A percentile compares a stretch with the other conserved stretches of the same genome.
These are phyloP conservation scores for Fregata magnificens DNA, from an alignment of 2,113 vertebrate genomes.

Conservation along the genomic window DNA sequence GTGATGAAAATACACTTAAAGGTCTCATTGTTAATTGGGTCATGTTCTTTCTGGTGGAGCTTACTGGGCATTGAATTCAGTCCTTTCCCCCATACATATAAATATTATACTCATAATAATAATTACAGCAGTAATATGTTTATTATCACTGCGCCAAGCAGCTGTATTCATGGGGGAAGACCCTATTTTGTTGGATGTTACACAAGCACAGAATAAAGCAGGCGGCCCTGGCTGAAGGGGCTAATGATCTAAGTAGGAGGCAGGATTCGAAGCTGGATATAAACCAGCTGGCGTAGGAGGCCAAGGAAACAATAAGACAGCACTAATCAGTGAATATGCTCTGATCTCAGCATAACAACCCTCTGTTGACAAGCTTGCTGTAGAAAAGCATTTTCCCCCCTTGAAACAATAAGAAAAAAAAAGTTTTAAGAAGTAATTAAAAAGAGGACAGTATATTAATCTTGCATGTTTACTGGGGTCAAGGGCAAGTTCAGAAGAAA, in stretches of 20 bases:
- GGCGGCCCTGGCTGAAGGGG: background rate
- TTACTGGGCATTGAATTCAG: background rate
- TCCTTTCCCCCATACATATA: background rate
- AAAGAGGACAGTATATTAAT: background rate
- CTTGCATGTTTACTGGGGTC: background rate
- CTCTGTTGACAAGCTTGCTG: constrained; percentile 21
- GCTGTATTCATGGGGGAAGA: background rate
- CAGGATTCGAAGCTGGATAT: constrained; percentile 37
- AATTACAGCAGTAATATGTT: background rate
- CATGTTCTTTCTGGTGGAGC: background rate
- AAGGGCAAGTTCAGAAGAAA: background rate
- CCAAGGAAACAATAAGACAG: constrained; percentile 47
- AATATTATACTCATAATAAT: background rate
- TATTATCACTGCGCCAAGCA: background rate
- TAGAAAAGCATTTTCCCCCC: background rate
- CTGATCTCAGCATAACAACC: constrained; percentile 25
- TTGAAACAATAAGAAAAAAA: background rate
- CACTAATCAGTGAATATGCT: constrained; percentile 7
- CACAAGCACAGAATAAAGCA: background rate
- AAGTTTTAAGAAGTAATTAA: background rate
- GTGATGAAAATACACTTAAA: background rate
- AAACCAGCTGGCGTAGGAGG: constrained; percentile 41
- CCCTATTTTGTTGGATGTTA: background rate
- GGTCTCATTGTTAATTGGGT: background rate
- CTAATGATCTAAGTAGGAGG: constrained; percentile 43